A percentile compares a stretch with the other conserved stretches of the same genome.
Evolutionary conservation across 2,113 vertebrate genomes (phyloP).

Genomic region (Ancistrus triradiatus): DNA sequence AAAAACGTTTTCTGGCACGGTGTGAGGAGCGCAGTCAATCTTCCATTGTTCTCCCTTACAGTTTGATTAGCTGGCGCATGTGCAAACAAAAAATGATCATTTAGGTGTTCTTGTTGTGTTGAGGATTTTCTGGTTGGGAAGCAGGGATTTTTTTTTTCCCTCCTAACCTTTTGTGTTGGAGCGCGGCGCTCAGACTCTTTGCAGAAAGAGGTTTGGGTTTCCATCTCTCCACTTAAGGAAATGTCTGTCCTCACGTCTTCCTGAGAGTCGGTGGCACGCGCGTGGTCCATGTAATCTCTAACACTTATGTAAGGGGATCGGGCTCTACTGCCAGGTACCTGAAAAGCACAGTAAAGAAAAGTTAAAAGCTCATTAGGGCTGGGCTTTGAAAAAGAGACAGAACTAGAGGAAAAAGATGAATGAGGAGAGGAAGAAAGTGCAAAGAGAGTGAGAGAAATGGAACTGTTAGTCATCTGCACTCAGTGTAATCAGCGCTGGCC

Average conservation of each 20-base stretch:
- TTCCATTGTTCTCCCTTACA: not conserved
- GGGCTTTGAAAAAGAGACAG: too few species aligned
- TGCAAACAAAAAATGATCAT: not conserved
- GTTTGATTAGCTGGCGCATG: not conserved
- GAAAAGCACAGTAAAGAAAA: too few species aligned
- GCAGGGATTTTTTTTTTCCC: too few species aligned
- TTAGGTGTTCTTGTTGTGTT: not conserved
- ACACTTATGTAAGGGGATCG: conserved; percentile 65
- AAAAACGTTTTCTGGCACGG: not conserved
- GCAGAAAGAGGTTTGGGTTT: conserved; percentile 37
- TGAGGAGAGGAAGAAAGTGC: conserved; percentile 1
- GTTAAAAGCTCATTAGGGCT: too few species aligned
- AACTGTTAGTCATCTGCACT: too few species aligned
- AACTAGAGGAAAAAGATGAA: too few species aligned
- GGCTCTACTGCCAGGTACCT: too few species aligned
- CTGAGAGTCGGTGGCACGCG: conserved; percentile 32
- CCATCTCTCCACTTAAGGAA: conserved; percentile 24
- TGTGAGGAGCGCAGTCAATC: not conserved
- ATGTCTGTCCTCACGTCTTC: too few species aligned
- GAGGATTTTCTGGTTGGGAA: too few species aligned
- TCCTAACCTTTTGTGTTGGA: not conserved
- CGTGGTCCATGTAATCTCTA: conserved; percentile 54
- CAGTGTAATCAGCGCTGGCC: too few species aligned
- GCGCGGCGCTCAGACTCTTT: conserved; percentile 17
- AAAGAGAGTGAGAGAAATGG: conserved; percentile 7